These are phyloP conservation scores for Troides helena DNA, from an alignment of 2,888 invertebrate genomes.

Conservation along the genomic window DNA sequence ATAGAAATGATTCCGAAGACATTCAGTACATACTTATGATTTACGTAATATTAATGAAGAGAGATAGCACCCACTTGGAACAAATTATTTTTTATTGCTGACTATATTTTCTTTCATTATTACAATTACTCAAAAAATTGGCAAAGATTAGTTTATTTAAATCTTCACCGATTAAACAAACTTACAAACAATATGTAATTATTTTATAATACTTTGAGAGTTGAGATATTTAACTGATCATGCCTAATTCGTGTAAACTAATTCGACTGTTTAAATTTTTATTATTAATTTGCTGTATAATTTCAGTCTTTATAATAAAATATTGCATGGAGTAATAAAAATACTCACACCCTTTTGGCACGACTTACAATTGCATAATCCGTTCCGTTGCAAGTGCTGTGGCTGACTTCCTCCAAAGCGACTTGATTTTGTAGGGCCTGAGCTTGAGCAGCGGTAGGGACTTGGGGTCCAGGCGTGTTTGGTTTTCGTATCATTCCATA, in stretches of 20 bases:
- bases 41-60: too few species aligned
- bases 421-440: constrained; percentile 70
- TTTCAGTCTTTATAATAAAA: constrained; percentile 61
- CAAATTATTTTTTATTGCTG: too few species aligned
- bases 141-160: too few species aligned
- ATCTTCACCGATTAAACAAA: neutral
- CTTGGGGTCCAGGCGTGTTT: constrained; percentile 77
- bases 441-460: constrained; percentile 74
- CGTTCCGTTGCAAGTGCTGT: constrained; percentile 86
- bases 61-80: too few species aligned
- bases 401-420: constrained; percentile 79
- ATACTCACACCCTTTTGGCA: constrained; percentile 87
- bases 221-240: neutral
- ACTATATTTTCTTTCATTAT: too few species aligned
- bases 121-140: too few species aligned
- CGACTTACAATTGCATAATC: constrained; percentile 92
- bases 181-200: neutral
- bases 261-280: constrained; percentile 14
- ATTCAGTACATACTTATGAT: too few species aligned
- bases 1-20: too few species aligned
- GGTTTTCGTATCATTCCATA: constrained; percentile 89
- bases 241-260: constrained; percentile 20
- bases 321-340: constrained; percentile 34
- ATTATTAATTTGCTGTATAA: constrained; percentile 33
- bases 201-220: constrained; percentile 24